These are phyloP conservation scores for Thyatira batis DNA, from an alignment of 2,888 invertebrate genomes.

Conservation along the genomic window DNA sequence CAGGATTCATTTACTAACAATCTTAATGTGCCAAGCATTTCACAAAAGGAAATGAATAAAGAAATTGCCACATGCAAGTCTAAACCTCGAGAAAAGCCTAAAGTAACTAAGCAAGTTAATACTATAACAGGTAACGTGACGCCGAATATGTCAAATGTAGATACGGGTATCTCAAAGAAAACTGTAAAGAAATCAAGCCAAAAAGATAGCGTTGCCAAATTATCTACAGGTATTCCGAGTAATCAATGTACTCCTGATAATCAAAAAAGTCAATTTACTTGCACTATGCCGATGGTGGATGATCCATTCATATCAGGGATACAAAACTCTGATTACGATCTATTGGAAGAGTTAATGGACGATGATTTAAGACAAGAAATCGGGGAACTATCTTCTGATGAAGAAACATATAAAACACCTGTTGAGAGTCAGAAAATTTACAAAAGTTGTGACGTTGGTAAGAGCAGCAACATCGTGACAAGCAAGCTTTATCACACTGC, in stretches of 20 bases:
- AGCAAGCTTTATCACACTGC: background rate
- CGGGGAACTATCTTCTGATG: conserved; percentile 67
- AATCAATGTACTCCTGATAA: conserved; percentile 9
- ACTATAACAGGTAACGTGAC: too few relatives aligned
- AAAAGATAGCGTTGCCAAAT: conserved; percentile 10
- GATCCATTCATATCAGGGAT: conserved; percentile 65
- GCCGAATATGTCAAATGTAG: background rate
- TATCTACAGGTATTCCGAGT: background rate
- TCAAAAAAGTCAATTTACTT: conserved; percentile 33
- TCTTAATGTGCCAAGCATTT: background rate
- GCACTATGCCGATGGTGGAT: conserved; percentile 32
- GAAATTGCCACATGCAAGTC: background rate
- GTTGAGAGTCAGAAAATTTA: conserved; percentile 22
- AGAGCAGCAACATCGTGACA: background rate
- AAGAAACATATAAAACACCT: conserved; percentile 46
- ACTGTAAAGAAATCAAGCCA: conserved; percentile 6
- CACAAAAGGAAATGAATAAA: background rate
- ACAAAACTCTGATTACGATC: conserved; percentile 66
- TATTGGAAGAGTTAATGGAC: conserved; percentile 74
- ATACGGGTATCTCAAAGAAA: background rate
- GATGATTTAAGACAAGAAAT: conserved; percentile 73
- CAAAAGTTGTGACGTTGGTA: conserved; percentile 19
- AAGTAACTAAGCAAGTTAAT: background rate
- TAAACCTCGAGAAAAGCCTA: background rate
- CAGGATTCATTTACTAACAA: background rate